A percentile compares a stretch with the other conserved stretches of the same genome.
Evolutionary conservation across 2,113 vertebrate genomes (phyloP).

Genomic region (Sander vitreus): DNA sequence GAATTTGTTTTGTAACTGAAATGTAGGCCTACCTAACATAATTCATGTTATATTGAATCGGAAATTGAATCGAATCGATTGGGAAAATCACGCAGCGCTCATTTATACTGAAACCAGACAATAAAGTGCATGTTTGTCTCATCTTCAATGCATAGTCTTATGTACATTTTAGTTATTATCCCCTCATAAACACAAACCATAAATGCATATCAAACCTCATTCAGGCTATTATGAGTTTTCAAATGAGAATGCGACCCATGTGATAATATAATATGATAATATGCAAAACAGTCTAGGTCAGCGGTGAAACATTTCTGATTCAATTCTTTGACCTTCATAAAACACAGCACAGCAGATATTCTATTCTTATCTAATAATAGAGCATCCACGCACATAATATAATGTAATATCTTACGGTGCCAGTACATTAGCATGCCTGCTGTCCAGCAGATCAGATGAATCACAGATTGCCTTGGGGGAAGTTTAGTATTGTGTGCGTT

Average conservation of each 20-base stretch:
- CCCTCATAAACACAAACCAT: constrained; percentile 30
- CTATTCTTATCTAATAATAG: constrained; percentile 56
- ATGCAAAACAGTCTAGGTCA: constrained; percentile 40
- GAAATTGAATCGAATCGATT: too few species aligned
- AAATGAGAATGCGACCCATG: constrained; percentile 30
- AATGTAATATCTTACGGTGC: constrained; percentile 42
- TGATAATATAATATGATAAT: constrained; percentile 34
- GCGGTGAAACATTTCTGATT: constrained; percentile 32
- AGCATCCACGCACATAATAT: constrained; percentile 39
- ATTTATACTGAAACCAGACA: constrained; percentile 24
- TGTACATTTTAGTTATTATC: constrained; percentile 2
- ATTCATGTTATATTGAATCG: too few species aligned
- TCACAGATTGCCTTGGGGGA: constrained; percentile 44
- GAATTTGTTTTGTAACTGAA: too few species aligned
- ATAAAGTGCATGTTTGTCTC: constrained; percentile 8
- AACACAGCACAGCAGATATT: constrained; percentile 45
- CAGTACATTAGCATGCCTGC: constrained; percentile 36
- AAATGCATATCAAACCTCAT: constrained; percentile 21
- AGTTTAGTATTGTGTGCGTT: constrained; percentile 56
- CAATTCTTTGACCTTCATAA: constrained; percentile 57
- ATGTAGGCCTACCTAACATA: too few species aligned
- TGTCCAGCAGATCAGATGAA: constrained; percentile 60
- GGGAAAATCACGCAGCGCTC: too few species aligned
- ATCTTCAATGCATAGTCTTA: constrained; percentile 2
- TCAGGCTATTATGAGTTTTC: constrained; percentile 19